Conservation (phyloP, 2,888 invertebrate genomes). For the Agriopis marginaria region DNA sequence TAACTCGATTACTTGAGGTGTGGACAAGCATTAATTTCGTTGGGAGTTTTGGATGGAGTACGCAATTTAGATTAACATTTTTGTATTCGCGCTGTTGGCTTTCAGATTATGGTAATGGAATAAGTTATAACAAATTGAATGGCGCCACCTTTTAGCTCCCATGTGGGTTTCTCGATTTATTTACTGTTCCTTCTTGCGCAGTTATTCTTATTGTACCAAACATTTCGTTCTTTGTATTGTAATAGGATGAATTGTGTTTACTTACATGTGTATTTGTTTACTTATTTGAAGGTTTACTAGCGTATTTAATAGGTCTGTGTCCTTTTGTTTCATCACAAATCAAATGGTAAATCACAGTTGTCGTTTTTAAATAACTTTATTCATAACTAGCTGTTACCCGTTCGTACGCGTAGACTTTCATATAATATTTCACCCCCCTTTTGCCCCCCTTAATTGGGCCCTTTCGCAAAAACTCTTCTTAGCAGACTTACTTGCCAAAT, state of each 20-base stretch:
- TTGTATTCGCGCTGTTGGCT: conserved; percentile 15
- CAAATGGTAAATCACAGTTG: too few relatives aligned
- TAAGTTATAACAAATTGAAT: conserved; percentile 20
- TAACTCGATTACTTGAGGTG: conserved; percentile 33
- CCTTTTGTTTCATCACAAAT: too few relatives aligned
- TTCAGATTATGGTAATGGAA: conserved; percentile 19
- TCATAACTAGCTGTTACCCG: too few relatives aligned
- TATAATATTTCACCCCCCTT: too few relatives aligned
- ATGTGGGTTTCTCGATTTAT: conserved; percentile 13
- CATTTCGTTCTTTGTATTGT: neutral
- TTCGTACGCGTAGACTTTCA: too few relatives aligned
- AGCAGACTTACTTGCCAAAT: too few relatives aligned
- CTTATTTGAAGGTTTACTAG: too few relatives aligned
- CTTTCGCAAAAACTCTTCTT: too few relatives aligned
- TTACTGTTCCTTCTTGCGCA: conserved; percentile 12
- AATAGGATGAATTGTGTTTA: neutral
- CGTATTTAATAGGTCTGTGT: too few relatives aligned
- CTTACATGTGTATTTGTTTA: too few relatives aligned
- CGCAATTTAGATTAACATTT: conserved; percentile 15
- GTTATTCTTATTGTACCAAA: conserved; percentile 3
- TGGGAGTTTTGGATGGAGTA: conserved; percentile 13
- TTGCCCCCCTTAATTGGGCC: too few relatives aligned
- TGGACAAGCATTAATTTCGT: conserved; percentile 21
- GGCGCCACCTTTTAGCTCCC: conserved; percentile 17
- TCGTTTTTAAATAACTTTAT: too few relatives aligned